Evolutionary conservation across 1,140 invertebrate species (phyloP), one percentile per base, ranked within the genome.

Genomic region (Zaprionus vittiger): DNA sequence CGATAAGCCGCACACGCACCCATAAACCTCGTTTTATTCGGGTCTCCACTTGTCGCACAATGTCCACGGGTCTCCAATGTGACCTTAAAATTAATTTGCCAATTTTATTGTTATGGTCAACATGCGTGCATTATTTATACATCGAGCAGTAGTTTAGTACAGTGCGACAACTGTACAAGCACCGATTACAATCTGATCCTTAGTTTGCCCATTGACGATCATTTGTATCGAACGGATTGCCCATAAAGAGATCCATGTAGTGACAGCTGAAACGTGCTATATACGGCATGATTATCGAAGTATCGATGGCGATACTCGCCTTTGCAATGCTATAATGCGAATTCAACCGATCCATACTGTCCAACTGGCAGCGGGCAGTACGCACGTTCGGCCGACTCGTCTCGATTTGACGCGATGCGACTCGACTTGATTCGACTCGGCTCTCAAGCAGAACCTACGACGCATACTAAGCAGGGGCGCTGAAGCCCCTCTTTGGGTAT

Each of bases 1-100:
- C 72, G 73, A 80, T 89, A 85, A 89, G 75, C 55, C 81, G 68
- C 85, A 89, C 85, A 90, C 85, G 85, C 86, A 90, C 85, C 86
- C 85, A 90, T 90, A 89, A 89, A 89, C 86, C 79, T 90, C 74
- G 72, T 70, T 73, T 59, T 71, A 68, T 67, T 67, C 17, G 20
- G 24, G 9, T 65, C 64, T 66, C 31, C 20, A 71, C 61, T 74
- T 62, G 28, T 31, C 14, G 34, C 20, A 26, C 59, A 54, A 20
- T 63, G 49, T 71, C 62, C 65, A 62, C 56, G 72, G 37, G 61
- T 63, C 56, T 49, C 41, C 68, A 15, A 72, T 75, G 75, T 90
- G 79, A 78, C 85, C 85, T 91, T 90, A 90, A 82, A 91, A 68
- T 44, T 60, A 73, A 77, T 80, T 90, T 80, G 70, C 55, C 66